phyloP scores from a whole-genome alignment of 2,888 invertebrate species.

The Copidosoma aretas region DNA sequence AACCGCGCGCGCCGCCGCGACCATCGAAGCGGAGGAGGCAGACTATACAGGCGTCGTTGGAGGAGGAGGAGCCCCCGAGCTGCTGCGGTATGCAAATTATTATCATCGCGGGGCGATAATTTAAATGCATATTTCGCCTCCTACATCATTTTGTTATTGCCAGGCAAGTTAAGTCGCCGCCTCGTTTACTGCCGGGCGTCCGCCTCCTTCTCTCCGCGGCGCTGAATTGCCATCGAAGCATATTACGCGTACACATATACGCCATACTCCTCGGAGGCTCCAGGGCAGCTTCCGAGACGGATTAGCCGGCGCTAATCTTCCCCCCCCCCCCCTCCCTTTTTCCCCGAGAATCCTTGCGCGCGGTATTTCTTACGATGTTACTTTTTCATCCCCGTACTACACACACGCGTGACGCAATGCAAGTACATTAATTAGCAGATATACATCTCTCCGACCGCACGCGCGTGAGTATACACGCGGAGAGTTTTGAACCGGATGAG shows the following conservation, averaged over 20 bases:
- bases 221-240: slow-evolving; percentile 22
- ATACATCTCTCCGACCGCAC: too few relatives aligned
- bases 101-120: slow-evolving; percentile 62
- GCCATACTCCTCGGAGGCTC: too few relatives aligned
- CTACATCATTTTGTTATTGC: slow-evolving; percentile 64
- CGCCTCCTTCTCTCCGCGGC: background rate
- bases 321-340: slow-evolving; percentile 45
- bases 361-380: too few relatives aligned
- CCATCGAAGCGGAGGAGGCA: slow-evolving; percentile 43
- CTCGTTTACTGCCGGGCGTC: background rate
- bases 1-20: slow-evolving; percentile 26
- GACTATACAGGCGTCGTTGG: background rate
- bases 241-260: background rate
- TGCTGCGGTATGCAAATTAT: slow-evolving; percentile 62
- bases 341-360: too few relatives aligned
- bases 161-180: slow-evolving; percentile 47
- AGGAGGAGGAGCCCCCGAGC: slow-evolving; percentile 41
- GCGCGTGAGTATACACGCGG: too few relatives aligned
- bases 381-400: too few relatives aligned
- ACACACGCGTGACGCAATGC: too few relatives aligned
- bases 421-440: too few relatives aligned
- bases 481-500: too few relatives aligned
- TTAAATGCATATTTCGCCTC: slow-evolving; percentile 64
- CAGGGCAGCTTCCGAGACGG: background rate
- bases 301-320: slow-evolving; percentile 36